Evolutionary conservation across 2,888 invertebrate genomes (phyloP).

Genomic region (Phanerotoma sp.): DNA sequence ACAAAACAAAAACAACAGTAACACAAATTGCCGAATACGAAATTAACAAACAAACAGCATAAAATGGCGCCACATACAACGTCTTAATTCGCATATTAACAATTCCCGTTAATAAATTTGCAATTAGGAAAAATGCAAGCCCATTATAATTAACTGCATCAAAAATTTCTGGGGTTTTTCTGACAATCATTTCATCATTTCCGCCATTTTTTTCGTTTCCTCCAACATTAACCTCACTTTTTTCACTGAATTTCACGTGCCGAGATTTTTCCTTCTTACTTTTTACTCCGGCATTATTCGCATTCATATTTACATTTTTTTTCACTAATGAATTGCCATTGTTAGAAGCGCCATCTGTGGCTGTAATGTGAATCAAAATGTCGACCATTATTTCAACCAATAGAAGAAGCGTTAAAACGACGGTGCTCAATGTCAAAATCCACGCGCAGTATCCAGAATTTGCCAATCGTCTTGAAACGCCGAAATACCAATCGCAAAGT

Average conservation of each 20-base stretch:
- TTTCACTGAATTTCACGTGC: slow-evolving; percentile 5
- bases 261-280: background rate
- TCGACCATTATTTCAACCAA: slow-evolving; percentile 61
- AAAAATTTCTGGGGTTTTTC: slow-evolving; percentile 62
- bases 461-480: slow-evolving; percentile 77
- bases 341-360: background rate
- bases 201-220: slow-evolving; percentile 26
- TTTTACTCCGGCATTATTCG: too few relatives aligned
- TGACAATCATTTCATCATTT: slow-evolving; percentile 23
- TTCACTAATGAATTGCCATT: background rate
- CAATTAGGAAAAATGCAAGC: slow-evolving; percentile 77
- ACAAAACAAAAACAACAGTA: slow-evolving; percentile 38
- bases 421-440: slow-evolving; percentile 68
- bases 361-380: slow-evolving; percentile 36
- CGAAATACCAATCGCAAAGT: slow-evolving; percentile 59
- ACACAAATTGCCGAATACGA: slow-evolving; percentile 46
- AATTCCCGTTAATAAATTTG: slow-evolving; percentile 82
- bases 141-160: slow-evolving; percentile 80
- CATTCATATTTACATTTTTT: slow-evolving; percentile 13
- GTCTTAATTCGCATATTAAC: slow-evolving; percentile 76
- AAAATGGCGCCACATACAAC: slow-evolving; percentile 54
- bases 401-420: slow-evolving; percentile 62
- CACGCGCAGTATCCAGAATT: slow-evolving; percentile 82
- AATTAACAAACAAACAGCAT: slow-evolving; percentile 44
- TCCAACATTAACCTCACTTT: slow-evolving; percentile 17